Base-by-base conservation (phyloP, 2,797 vertebrate genomes). In the Chanos chanos region DNA sequence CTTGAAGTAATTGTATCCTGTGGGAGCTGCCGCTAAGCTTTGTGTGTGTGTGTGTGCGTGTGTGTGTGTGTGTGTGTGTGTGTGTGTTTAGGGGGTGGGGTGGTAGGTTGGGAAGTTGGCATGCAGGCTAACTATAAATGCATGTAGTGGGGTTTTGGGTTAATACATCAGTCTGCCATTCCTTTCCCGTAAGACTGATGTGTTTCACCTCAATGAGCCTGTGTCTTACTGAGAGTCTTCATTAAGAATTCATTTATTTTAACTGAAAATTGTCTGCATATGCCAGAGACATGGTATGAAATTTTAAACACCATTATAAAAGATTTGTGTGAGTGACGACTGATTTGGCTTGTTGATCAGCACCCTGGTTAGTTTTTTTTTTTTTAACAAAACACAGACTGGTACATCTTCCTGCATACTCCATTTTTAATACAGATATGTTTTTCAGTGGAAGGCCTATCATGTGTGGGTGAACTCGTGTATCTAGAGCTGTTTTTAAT, bases 401-500 rank as follows among this genome's bases (percentile, higher is more conserved):
- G 8, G 18, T 4, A 18, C 39, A 4, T 18, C 3, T 9, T 18
- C 41, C 21, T 40, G 36, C 39, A 40, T 16, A 7, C 28, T 27
- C 41, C 5, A 33, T 28, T 43, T 9, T 41, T 45, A 22, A 18
- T 31, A 37, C 8, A 9, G 10, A 22, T 27, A 59, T 59, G 16
- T 10, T 22, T 31, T 28, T 49, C 6, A 13, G 5, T 25, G 34
- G 13, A 16, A 53, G 30, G 19, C 34, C 37, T 36, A 53, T 22
- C 22, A 43, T 44, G 43, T 43, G 31, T 43, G 36, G 62, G 52
- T 59, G 50, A 43, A 79, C 76, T 83, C 75, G 74, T 79, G 62
- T 61, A 72, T 83, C 72, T 41, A 73, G 79, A 73, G 72, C 76
- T 34, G 68, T 59, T 80, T 40, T 27, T 72, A 78, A 77, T 78